Base-by-base conservation (phyloP, 2,797 vertebrate genomes). In the Pseudomugil gertrudae region DNA sequence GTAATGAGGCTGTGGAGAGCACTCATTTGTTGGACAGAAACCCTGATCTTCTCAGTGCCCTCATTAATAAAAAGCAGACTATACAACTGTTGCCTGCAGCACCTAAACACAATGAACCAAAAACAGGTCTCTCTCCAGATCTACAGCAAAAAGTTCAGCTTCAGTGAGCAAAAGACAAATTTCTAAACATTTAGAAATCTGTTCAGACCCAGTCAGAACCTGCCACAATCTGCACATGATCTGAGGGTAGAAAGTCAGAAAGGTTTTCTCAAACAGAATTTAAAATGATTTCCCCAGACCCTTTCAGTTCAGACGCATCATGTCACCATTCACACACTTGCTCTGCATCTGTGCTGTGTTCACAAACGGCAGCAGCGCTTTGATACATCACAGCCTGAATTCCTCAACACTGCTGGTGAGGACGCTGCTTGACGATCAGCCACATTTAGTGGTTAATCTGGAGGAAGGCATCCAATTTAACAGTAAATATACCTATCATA, bases 1-100 rank as follows among this genome's bases (percentile, higher is more conserved):
- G 69, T 79, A 80, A 86, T 73, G 74, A 84, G 82, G 76, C 81
- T 27, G 32, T 57, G 64, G 73, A 78, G 80, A 72, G 74, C 26
- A 24, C 69, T 85, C 80, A 33, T 83, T 66, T 74, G 66, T 66
- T 80, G 81, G 74, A 78, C 76, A 62, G 63, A 35, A 53, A 60
- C 30, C 38, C 40, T 0, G 13, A 50, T 48, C 65, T 23, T 6
- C 35, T 63, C 3, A 45, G n/a, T 78, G 65, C 60, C 38, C 58
- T 38, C 69, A 83, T 85, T 79, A 87, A 75, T 79, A 82, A 78
- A n/a, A 54, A 45, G 66, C 5, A 55, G 59, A 38, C 5, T 29
- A 61, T 32, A 1, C 24, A 48, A 32, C 14, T 0, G 0, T 8
- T 66, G 65, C 59, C 70, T 21, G 71, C 48, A 80, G 69, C 72